Percentiles rank a stretch among this genome's conserved stretches.
Conservation (phyloP, 2,888 invertebrate genomes). For the Agonopterix arenella region DNA sequence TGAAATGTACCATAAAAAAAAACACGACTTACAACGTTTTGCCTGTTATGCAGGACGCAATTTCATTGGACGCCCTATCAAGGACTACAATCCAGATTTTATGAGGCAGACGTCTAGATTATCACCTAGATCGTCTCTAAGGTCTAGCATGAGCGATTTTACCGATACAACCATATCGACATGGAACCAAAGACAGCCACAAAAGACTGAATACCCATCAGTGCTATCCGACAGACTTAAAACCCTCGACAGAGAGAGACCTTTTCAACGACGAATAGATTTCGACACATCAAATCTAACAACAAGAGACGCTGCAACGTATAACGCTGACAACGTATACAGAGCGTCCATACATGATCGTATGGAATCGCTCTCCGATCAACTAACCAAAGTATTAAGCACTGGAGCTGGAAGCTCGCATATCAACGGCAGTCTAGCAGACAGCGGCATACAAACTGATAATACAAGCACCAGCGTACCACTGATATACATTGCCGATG, state of each 20-base stretch:
- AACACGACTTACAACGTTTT: constrained; percentile 10
- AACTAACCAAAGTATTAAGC: constrained; percentile 61
- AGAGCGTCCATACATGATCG: constrained; percentile 47
- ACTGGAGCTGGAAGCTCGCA: constrained; percentile 66
- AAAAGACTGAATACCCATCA: constrained; percentile 58
- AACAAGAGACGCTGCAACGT: constrained; percentile 47
- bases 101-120: constrained; percentile 41
- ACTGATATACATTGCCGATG: constrained; percentile 54
- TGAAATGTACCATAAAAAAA: constrained; percentile 59
- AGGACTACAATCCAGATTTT: constrained; percentile 66
- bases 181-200: constrained; percentile 58
- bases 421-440: constrained; percentile 66
- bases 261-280: constrained; percentile 57
- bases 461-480: constrained; percentile 67
- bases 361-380: constrained; percentile 61
- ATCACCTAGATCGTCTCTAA: constrained; percentile 63
- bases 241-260: constrained; percentile 50
- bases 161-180: constrained; percentile 71
- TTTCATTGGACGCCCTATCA: constrained; percentile 61
- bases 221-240: constrained; percentile 63
- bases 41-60: constrained; percentile 52
- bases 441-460: constrained; percentile 69
- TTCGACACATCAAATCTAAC: constrained; percentile 55
- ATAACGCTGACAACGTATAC: constrained; percentile 53
- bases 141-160: constrained; percentile 70